Evolutionary conservation across 2,888 invertebrate species (phyloP), one percentile per base, ranked within the genome.

Genomic region (Terebella lapidaria): DNA sequence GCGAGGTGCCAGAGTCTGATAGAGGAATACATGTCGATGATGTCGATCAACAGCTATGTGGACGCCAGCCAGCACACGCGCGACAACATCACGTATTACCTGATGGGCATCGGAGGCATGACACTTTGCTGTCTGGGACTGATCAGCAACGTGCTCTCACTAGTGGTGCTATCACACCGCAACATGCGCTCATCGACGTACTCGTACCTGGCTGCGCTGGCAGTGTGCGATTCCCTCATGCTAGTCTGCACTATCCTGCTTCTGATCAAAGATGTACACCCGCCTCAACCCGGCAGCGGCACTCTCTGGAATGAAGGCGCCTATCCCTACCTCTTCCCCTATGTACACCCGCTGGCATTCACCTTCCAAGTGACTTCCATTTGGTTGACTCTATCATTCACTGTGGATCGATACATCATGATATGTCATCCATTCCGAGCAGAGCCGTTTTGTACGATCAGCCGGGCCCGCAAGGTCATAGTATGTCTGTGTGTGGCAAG

Each of bases 401-500:
- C 79, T 1, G 75, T 77, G n/a, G 78, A 79, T 61, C 69, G 79
- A 3, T 80, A 79, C 64, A 75, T 80, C 53, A 80, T 80, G 80
- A 80, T 80, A 29, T 80, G 80, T 58, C 79, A 79, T 57, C 80
- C 80, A 3, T 80, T 79, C 62, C 64, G 70, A 28, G 77, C 79
- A 0, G 77, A 77, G 58, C 67, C 70, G 18, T 70, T 74, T 70
- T 80, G 80, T 62, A 73, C 70, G 25, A 65, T 74, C 0, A 66
- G 69, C 2, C 59, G 74, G 1, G 78, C 79, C 0, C 60, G 75
- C 25, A 73, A 71, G 61, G 75, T 76, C 4, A 72, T 79, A 0
- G 26, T 71, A 1, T 59, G 59, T 2, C 58, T 79, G 2, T 72
- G 69, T 30, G 18, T 76, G n/a, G 64, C 66, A 2, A 74, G 75